A percentile compares a stretch with the other conserved stretches of the same genome.
phyloP scores from a whole-genome alignment of 1,140 invertebrate genomes.

The Drosophila pseudoananassae region DNA sequence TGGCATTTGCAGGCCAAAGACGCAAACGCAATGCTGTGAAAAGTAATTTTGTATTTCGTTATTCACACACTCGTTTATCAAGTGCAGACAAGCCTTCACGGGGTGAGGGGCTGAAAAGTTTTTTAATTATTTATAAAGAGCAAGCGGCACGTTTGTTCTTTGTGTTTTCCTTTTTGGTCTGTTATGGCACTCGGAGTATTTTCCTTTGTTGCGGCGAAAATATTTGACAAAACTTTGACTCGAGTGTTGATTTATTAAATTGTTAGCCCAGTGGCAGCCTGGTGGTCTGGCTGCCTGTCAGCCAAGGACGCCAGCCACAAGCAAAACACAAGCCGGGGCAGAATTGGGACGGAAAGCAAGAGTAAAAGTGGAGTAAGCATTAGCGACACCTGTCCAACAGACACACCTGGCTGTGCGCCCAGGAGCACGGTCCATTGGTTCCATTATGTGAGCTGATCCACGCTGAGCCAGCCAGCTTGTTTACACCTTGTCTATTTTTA shows the following conservation, averaged over 20 bases:
- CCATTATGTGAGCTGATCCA: conserved; percentile 43
- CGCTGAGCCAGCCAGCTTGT: conserved; percentile 40
- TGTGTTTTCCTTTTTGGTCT: conserved; percentile 14
- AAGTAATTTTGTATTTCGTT: conserved; percentile 43
- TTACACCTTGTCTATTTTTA: conserved; percentile 46
- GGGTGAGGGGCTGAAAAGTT: conserved; percentile 30
- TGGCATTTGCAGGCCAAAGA: conserved; percentile 36
- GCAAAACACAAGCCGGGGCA: no score
- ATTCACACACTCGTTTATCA: conserved; percentile 51
- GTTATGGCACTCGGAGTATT: conserved; percentile 35
- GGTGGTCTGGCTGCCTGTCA: conserved; percentile 7
- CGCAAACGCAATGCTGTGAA: conserved; percentile 13
- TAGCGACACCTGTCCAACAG: conserved; percentile 40
- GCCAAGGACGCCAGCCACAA: conserved; percentile 11
- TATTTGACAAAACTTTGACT: conserved; percentile 48
- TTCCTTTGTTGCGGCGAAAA: conserved; percentile 39
- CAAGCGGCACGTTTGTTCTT: conserved; percentile 41
- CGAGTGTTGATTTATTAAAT: conserved; percentile 53
- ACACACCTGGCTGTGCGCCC: conserved; percentile 16
- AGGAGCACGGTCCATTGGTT: conserved; percentile 46
- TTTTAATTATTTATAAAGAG: conserved; percentile 51
- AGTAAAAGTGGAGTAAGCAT: conserved; percentile 15
- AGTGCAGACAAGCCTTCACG: conserved; percentile 20
- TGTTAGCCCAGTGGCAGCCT: conserved; percentile 23
- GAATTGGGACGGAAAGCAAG: background rate